Evolutionary conservation across 1,140 invertebrate species (phyloP), one percentile per base, ranked within the genome.

Genomic region (Stenopsyche tienmushanensis): DNA sequence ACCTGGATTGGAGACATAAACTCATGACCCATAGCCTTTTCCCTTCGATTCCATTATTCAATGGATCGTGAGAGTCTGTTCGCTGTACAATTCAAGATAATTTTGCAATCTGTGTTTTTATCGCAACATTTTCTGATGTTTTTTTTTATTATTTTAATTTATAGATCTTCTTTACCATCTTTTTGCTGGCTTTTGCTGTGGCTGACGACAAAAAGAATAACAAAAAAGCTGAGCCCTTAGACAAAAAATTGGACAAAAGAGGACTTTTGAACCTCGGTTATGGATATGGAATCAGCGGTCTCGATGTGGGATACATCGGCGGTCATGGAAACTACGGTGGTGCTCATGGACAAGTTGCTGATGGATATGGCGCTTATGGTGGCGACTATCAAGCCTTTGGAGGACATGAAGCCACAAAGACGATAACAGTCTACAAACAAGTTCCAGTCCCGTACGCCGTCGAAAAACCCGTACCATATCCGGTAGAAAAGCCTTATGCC

Each of bases 341-440:
- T 5, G 72, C 72, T 49, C 21, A 20, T 45, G 57, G 23, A 49
- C 23, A 49, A 13, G 9, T n/a, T 10, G 2, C 10, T 34, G 41
- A 21, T 17, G 20, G 45, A 49, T 17, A 71, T 70, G 3, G 62
- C 54, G 17, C 5, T 7, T 15, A 47, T 47, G 44, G 29, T 7
- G 5, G 13, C 5, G 1, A 41, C 45, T 13, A 65, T 70, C 53
- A 71, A 55, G 24, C 67, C 64, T 26, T 71, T 64, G 23, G 34
- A 29, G 29, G 3, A 18, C 21, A 17, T 39, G 44, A 34, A 34
- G 13, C 10, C 17, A 81, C 87, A 71, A 91, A 87, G 75, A 90
- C 88, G 62, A 79, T 90, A 72, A 89, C 88, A 26, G 77, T 90
- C 17, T 83, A 87, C 44, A 90, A 90, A 75, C 86, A 86, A 72